Evolutionary conservation across 2,888 invertebrate genomes (phyloP), one percentile per base, ranked within the genome.

Genomic region (Sarcophaga rosellei): DNA sequence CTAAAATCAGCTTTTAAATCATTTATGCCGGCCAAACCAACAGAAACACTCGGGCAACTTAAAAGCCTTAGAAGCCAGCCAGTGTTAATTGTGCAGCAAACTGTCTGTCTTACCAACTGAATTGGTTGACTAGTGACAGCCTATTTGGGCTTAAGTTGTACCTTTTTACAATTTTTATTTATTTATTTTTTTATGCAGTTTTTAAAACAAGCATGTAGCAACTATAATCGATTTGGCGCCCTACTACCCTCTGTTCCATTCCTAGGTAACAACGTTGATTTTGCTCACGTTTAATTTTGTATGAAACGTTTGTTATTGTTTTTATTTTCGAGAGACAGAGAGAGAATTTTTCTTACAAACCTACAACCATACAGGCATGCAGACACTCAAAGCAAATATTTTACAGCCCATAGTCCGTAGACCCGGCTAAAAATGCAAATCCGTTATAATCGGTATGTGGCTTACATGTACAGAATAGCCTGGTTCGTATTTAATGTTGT

Each of bases 151-250:
- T 44, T 66, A 53, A 63, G 69, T 74, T 45, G 44, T 73, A 66
- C 61, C 61, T n/a, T 68, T 75, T 78, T 35, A 25, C 35, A 44
- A 57, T 62, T 61, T 57, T 81, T 53, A 44, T 53, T 3, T 45
- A 8, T 57, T 66, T 65, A 53, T 53, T 65, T 57, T 20, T 4
- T 25, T 25, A 66, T 65, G 4, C 0, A 44, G 5, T 12, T 66
- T 47, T 25, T 20, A 4, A 68, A 77, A 85, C 84, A 77, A 74
- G 77, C 68, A 69, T 77, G 69, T 68, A 73, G 72, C 73, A 85
- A 74, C 77, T n/a, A 53, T 77, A 81, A 85, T 81, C 77, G 81
- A 81, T 81, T 85, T 85, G 84, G 76, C 84, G 84, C 81, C 81
- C 68, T 12, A 25, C 20, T 53, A 1, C 45, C 15, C 1, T 80